Conservation (phyloP, 1,140 invertebrate species). For the Parasteatoda tepidariorum region DNA sequence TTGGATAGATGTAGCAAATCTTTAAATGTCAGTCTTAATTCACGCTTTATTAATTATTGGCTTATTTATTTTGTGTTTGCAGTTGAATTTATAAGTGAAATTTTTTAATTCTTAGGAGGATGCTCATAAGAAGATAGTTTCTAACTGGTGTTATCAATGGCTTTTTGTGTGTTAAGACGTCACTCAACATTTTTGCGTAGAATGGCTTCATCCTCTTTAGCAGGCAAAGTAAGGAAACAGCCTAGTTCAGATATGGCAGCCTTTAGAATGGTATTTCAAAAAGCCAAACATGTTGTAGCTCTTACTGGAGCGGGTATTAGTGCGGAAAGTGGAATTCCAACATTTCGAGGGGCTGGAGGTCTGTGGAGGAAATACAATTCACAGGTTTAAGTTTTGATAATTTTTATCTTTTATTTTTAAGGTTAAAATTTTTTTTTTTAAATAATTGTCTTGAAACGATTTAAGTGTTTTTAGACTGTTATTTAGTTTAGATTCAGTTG, state of each 20-base stretch:
- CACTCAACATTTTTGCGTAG: constrained; percentile 36
- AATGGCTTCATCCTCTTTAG: constrained; percentile 38
- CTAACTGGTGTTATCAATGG: constrained; percentile 14
- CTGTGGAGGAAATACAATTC: constrained; percentile 81
- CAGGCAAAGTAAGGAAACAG: constrained; percentile 47
- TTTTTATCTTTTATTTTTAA: too few relatives aligned
- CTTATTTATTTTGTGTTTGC: too few relatives aligned
- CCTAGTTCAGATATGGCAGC: constrained; percentile 70
- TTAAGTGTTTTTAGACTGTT: not conserved
- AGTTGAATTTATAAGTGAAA: too few relatives aligned
- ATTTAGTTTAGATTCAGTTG: not conserved
- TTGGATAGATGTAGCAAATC: too few relatives aligned
- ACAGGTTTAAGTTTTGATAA: too few relatives aligned
- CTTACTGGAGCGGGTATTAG: constrained; percentile 83
- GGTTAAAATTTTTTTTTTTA: constrained; percentile 1
- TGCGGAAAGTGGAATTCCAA: constrained; percentile 85
- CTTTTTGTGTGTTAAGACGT: constrained; percentile 43
- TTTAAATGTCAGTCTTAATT: too few relatives aligned
- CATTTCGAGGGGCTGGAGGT: constrained; percentile 82
- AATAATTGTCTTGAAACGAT: not conserved
- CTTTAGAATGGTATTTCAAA: constrained; percentile 73
- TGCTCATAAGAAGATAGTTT: constrained; percentile 43
- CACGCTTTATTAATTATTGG: too few relatives aligned
- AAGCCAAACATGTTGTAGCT: constrained; percentile 75
- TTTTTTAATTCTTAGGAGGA: too few relatives aligned